phyloP scores from a whole-genome alignment of 2,888 invertebrate species.

The Tolmerus cingulatus region DNA sequence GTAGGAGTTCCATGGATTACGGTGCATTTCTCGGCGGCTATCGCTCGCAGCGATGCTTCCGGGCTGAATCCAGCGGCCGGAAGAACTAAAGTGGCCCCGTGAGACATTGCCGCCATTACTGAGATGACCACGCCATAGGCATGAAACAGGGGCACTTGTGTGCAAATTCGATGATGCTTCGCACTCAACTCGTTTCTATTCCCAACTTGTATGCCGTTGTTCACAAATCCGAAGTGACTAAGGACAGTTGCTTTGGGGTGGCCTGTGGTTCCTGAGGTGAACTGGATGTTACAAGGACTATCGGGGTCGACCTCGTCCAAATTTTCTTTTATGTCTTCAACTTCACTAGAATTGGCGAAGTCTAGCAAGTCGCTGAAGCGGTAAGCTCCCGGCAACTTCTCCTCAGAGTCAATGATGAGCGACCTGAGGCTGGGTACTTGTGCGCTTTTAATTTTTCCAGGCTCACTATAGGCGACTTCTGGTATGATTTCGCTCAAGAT shows the following conservation, averaged over 20 bases:
- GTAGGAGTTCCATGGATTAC: conserved; percentile 82
- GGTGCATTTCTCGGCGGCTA: conserved; percentile 75
- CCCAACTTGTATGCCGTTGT: conserved; percentile 76
- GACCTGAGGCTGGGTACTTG: conserved; percentile 66
- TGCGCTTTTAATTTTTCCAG: conserved; percentile 64
- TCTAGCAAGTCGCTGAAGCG: conserved; percentile 63
- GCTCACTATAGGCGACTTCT: conserved; percentile 63
- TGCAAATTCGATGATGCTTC: conserved; percentile 64
- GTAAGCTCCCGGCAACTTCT: conserved; percentile 64
- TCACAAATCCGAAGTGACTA: conserved; percentile 76
- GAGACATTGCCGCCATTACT: conserved; percentile 67
- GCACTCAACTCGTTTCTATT: conserved; percentile 62
- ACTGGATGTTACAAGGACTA: conserved; percentile 76
- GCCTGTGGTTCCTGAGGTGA: conserved; percentile 84
- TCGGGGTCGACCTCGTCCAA: conserved; percentile 71
- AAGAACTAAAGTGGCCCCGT: conserved; percentile 71
- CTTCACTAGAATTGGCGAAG: conserved; percentile 53
- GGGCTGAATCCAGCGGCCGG: conserved; percentile 71
- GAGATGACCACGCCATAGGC: conserved; percentile 78
- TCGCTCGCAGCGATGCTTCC: conserved; percentile 69
- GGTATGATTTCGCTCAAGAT: conserved; percentile 71
- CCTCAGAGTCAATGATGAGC: conserved; percentile 68
- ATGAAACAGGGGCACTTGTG: conserved; percentile 83
- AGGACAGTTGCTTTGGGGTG: conserved; percentile 78
- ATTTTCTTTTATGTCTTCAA: conserved; percentile 51